phyloP scores from a whole-genome alignment of 2,888 invertebrate species.

The Adelphocoris suturalis region DNA sequence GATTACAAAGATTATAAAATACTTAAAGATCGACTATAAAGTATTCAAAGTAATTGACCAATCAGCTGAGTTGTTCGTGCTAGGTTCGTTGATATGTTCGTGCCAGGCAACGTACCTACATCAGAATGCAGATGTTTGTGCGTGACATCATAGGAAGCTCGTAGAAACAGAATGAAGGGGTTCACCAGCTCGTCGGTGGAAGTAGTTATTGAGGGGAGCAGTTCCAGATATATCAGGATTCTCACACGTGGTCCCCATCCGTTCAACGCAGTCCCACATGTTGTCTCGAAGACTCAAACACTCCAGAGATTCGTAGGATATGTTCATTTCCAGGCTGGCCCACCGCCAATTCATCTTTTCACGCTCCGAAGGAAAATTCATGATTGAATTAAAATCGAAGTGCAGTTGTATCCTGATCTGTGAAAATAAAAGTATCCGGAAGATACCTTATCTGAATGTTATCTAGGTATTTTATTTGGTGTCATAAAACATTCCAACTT shows the following conservation, averaged over 20 bases:
- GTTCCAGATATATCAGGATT: conserved; percentile 44
- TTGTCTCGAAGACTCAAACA: background rate
- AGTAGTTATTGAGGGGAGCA: background rate
- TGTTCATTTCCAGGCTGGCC: conserved; percentile 1
- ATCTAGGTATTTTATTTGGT: no score
- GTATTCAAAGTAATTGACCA: no score
- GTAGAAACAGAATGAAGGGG: background rate
- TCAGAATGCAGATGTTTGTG: background rate
- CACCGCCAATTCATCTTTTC: background rate
- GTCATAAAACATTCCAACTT: no score
- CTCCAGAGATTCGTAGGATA: background rate
- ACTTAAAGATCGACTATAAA: no score
- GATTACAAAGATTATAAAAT: no score
- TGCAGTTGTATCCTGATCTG: no score
- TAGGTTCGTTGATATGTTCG: no score
- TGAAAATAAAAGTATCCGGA: no score
- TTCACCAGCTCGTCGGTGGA: background rate
- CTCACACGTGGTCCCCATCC: conserved; percentile 41
- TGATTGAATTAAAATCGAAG: no score
- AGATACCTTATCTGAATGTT: no score
- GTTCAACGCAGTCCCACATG: conserved; percentile 37
- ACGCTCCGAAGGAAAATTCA: no score
- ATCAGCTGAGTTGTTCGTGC: no score
- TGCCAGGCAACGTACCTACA: background rate
- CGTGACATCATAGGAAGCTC: background rate